These are phyloP conservation scores for Epinephelus cyanopodus DNA, from an alignment of 2,113 vertebrate species.

Conservation along the genomic window DNA sequence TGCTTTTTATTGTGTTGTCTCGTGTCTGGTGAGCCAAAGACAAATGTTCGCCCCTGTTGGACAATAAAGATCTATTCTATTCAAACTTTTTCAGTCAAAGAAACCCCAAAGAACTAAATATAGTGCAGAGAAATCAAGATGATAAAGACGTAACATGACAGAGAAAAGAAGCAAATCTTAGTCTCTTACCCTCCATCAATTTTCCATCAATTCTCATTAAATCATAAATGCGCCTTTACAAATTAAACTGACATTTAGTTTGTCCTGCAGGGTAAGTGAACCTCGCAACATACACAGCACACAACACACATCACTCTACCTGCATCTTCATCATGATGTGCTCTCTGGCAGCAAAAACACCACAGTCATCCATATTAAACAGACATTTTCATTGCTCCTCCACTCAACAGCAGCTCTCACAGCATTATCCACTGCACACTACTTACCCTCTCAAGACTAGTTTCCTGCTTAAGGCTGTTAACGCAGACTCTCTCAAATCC, in stretches of 20 bases:
- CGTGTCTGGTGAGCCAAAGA: no score
- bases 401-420: neutral
- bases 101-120: neutral
- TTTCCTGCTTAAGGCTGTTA: neutral
- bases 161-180: neutral
- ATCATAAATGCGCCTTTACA: neutral
- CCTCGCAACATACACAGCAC: neutral
- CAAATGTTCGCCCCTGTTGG: no score
- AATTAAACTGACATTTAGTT: neutral
- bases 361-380: neutral
- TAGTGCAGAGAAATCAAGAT: neutral
- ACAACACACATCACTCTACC: neutral
- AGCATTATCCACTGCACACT: neutral
- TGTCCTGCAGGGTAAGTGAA: neutral
- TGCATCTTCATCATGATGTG: neutral
- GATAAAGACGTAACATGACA: neutral
- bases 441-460: constrained; percentile 46
- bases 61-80: no score
- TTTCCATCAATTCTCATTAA: neutral
- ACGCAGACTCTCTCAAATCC: neutral
- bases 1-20: no score
- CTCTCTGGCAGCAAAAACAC: constrained; percentile 14
- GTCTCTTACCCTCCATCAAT: neutral
- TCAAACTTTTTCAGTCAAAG: no score
- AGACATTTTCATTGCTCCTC: neutral